Conservation (phyloP, 2,888 invertebrate genomes). For the Acrocera orbiculus region DNA sequence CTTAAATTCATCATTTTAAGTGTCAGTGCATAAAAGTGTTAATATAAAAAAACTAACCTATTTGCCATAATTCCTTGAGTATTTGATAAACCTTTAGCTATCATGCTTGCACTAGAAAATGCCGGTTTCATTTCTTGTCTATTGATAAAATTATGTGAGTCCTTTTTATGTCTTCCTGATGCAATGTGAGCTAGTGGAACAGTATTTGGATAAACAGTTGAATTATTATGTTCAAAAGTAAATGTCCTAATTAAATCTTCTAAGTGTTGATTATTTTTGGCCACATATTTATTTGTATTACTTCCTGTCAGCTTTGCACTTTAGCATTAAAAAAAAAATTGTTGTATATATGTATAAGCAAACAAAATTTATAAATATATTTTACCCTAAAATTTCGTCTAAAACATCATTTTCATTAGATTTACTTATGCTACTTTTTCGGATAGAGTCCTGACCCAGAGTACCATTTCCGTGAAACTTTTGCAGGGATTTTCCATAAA, state of each 20-base stretch:
- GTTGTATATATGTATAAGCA: no score
- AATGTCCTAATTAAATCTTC: slow-evolving; percentile 31
- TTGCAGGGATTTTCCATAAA: no score
- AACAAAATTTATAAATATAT: slow-evolving; percentile 8
- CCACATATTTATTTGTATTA: no score
- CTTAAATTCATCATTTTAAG: no score
- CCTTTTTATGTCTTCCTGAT: slow-evolving; percentile 17
- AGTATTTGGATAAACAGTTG: slow-evolving; percentile 26
- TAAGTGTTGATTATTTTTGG: slow-evolving; percentile 24
- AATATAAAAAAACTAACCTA: slow-evolving; percentile 18
- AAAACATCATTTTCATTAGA: slow-evolving; percentile 45
- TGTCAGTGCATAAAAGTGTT: no score
- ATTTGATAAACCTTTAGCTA: slow-evolving; percentile 23
- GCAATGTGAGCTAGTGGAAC: slow-evolving; percentile 21
- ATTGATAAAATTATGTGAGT: slow-evolving; percentile 19
- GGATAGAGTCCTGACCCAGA: no score
- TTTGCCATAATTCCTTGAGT: slow-evolving; percentile 25
- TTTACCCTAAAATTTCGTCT: slow-evolving; percentile 55
- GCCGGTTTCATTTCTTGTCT: slow-evolving; percentile 13
- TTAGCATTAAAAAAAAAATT: no score
- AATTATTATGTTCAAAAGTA: slow-evolving; percentile 21
- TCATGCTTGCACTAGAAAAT: slow-evolving; percentile 17
- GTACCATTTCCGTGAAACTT: no score
- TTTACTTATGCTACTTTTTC: no score
- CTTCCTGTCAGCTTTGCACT: no score